Evolutionary conservation across 2,797 vertebrate species (phyloP), one percentile per base, ranked within the genome.

Genomic region (Sparidentex hasta): DNA sequence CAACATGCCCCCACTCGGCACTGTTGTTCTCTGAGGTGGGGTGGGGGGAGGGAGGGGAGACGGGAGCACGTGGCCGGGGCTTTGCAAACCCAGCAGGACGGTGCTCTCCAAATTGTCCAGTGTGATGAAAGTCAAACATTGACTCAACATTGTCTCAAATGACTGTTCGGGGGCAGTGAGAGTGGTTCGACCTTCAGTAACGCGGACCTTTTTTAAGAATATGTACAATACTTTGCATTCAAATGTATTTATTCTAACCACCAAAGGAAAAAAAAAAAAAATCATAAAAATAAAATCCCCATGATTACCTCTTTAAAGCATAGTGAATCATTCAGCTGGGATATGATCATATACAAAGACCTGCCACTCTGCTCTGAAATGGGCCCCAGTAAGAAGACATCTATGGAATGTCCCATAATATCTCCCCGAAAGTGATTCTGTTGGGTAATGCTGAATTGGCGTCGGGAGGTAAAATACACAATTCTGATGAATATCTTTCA

Each of bases 191-290:
- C 82, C 72, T 85, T 90, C 82, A 76, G 78, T 76, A 75, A 70
- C 67, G 64, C 69, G 72, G 80, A 84, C 81, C 89, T 81, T 83
- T 80, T 65, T 75, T 71, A 73, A 71, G 75, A 90, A 88, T 92
- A 94, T 94, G 83, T 92, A 94, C 92, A 91, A 89, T 76, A 76
- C 73, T 73, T 84, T 88, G 86, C 85, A 82, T 85, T 89, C 83
- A 76, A 52, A 77, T 82, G 81, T 84, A 78, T 58, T 76, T 77
- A 65, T 84, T 83, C 82, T 81, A 38, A 64, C 50, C 78, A 73
- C 68, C 7, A 33, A 33, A 29, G 7, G 7, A 33, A 33, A n/a
- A n/a, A n/a, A n/a, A n/a, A n/a, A n/a, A n/a, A n/a, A n/a, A n/a
- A n/a, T n/a, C n/a, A 25, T 25, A 25, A 25, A 25, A 25, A 67